A percentile compares a stretch with the other conserved stretches of the same genome.
phyloP scores from a whole-genome alignment of 2,113 vertebrate genomes.

The Festucalex cinctus region DNA sequence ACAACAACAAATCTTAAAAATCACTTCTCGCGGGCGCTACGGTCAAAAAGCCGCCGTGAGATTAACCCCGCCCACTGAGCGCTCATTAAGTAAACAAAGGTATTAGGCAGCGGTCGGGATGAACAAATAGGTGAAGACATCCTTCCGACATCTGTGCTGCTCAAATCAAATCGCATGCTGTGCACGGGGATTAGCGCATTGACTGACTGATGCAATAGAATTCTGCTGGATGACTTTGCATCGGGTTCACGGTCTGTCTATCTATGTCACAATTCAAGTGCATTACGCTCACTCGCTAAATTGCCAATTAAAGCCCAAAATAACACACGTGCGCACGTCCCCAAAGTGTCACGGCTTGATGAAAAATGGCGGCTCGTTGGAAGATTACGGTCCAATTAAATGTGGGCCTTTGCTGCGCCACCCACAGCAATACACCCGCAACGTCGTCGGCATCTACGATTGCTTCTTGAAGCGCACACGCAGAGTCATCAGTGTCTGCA shows the following conservation, averaged over 20 bases:
- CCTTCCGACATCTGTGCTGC: conserved; percentile 24
- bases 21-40: background rate
- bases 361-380: conserved; percentile 41
- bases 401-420: conserved; percentile 18
- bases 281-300: background rate
- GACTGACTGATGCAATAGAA: background rate
- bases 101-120: conserved; percentile 31
- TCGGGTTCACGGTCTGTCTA: background rate
- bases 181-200: conserved; percentile 2
- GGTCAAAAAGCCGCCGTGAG: conserved; percentile 19
- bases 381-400: conserved; percentile 56
- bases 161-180: conserved; percentile 9
- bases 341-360: conserved; percentile 49
- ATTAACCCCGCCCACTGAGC: conserved; percentile 30
- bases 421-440: background rate
- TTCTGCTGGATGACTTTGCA: background rate
- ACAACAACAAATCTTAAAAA: background rate
- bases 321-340: conserved; percentile 46
- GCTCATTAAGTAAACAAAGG: conserved; percentile 33
- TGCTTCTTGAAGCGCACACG: no score
- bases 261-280: background rate
- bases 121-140: conserved; percentile 33
- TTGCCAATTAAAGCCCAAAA: conserved; percentile 54
- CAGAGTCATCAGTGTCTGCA: background rate
- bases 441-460: background rate